Evolutionary conservation across 2,888 invertebrate genomes (phyloP), one percentile per base, ranked within the genome.

Genomic region (Platycheirus albimanus): DNA sequence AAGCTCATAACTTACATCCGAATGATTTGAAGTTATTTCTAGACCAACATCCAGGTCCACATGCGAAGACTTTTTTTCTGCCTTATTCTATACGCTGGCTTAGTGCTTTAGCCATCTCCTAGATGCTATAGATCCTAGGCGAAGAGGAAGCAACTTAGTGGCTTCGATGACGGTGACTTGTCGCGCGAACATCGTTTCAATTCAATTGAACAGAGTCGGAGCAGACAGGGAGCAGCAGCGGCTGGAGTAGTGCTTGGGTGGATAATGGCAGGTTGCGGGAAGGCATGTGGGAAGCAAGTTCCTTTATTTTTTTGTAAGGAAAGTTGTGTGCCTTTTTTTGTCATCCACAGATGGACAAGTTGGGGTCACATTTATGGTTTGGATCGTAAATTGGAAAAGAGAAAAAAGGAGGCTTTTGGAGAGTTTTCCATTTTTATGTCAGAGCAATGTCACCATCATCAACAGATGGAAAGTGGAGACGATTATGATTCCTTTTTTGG

Each of bases 1-100:
- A 84, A 84, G 84, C 84, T 75, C 84, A 84, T 84, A 84, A 84
- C 84, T 84, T 79, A 84, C 84, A 84, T 84, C 69, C 79, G 74
- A 84, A 75, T 79, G 84, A 84, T 84, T 84, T 84, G 84, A 79
- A 70, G 84, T 70, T 79, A 84, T 84, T 84, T 84, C 79, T 79
- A 51, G 74, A 84, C 58, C 58, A 84, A 20, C 66, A 43, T 49
- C 49, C 52, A n/a, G 45, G 8, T 20, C 47, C 30, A 47, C 47
- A 56, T 45, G 51, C 17, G 52, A 52, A 61, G 36, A n/a, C n/a
- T n/a, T n/a, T n/a, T n/a, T n/a, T n/a, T n/a, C n/a, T n/a, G n/a
- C 20, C 52, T 17, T 36, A 38, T 36, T 43, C 54, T 41, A 19
- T 15, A 38, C 2, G 20, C n/a, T n/a, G 28, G 13, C 43, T 13